Evolutionary conservation across 2,797 vertebrate genomes (phyloP), one percentile per base, ranked within the genome.

Genomic region (Pagetopsis macropterus): DNA sequence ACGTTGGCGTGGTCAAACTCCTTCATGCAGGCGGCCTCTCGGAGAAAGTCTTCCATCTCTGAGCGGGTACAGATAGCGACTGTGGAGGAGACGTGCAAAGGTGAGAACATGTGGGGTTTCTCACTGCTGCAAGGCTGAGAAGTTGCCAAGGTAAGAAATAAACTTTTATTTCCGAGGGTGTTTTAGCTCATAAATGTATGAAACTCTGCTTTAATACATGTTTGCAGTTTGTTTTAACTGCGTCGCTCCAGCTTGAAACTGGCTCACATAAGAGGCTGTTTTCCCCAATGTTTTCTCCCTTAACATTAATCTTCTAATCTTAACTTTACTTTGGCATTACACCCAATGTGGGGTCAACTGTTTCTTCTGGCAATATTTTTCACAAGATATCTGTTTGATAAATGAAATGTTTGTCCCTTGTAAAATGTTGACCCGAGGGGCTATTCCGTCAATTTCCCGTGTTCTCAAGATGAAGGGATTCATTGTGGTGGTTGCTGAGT

Each of bases 1-100:
- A 97, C 96, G 0, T 97, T 98, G 61, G 94, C 89, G 77, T 98
- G 97, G 88, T 98, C 96, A 0, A 98, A 98, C 90, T 98, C 97
- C 72, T 97, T 98, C 96, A 98, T 98, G 85, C 97, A 97, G 58
- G 96, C 96, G 0, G 97, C 97, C 68, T 98, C 97, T 0, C 96
- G 94, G 16, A 98, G 94, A 78, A 98, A 98, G 40, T 97, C 96
- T 61, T 98, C 96, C 96, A 98, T 96, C 87, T 97, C 96, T 0
- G 95, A 94, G 27, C 96, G 95, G 0, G 96, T 97, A 45, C 96
- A 97, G 91, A 97, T 97, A 58, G 97, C 96, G 33, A 97, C 96
- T 97, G 73, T 31, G 60, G 62, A 72, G 43, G 31, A 79, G 56
- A 89, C 0, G 17, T 11, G 5, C 23, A 65, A 40, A 58, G 31